Evolutionary conservation across 2,797 vertebrate species (phyloP).

Genomic region (Discoglossus pictus): DNA sequence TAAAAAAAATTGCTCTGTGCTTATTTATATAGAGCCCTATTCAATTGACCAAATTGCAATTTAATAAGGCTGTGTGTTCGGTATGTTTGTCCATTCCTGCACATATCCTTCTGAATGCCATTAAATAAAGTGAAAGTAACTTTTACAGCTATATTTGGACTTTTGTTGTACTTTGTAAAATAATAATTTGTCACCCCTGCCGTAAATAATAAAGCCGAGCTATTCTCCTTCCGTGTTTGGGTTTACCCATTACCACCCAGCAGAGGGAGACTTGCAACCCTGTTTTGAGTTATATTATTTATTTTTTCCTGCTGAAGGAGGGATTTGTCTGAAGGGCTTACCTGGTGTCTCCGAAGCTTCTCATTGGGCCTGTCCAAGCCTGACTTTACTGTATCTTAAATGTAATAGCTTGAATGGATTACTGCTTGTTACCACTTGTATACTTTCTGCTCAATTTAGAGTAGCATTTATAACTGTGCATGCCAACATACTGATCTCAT

Average conservation of each 20-base stretch:
- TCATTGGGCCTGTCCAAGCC: slow-evolving; percentile 34
- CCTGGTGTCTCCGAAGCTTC: slow-evolving; percentile 13
- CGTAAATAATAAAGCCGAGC: too few species aligned
- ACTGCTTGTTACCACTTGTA: slow-evolving; percentile 39
- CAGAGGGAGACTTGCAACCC: slow-evolving; percentile 13
- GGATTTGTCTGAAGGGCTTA: slow-evolving; percentile 8
- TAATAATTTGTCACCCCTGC: too few species aligned
- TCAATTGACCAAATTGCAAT: too few species aligned
- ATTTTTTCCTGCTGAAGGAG: background rate
- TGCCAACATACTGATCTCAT: slow-evolving; percentile 41
- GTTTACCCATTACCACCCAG: background rate
- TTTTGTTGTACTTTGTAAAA: background rate
- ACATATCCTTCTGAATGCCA: too few species aligned
- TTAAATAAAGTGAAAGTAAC: too few species aligned
- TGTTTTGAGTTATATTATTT: background rate
- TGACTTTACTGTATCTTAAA: slow-evolving; percentile 22
- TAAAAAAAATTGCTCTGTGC: too few species aligned
- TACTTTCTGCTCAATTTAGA: slow-evolving; percentile 37
- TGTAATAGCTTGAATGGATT: slow-evolving; percentile 40
- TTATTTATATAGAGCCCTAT: too few species aligned
- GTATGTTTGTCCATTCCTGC: too few species aligned
- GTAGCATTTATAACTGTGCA: slow-evolving; percentile 31
- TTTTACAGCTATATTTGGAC: background rate
- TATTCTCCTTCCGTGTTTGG: background rate
- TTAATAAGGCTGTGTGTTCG: too few species aligned